These are phyloP conservation scores for Tetragnatha versicolor DNA, from an alignment of 1,140 invertebrate genomes.

Conservation along the genomic window DNA sequence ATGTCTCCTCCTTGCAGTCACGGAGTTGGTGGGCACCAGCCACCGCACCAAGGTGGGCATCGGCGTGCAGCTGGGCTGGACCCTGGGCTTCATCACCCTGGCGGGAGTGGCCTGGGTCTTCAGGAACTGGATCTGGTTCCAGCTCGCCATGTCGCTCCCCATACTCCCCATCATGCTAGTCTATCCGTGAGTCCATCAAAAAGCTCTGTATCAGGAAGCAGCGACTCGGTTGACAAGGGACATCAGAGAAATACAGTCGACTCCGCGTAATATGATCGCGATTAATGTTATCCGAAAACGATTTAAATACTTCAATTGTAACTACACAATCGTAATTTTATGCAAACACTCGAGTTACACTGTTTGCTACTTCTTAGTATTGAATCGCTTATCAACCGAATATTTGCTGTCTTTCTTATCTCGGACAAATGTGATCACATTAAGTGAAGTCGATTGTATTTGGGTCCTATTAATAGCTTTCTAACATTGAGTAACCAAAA, in stretches of 20 bases:
- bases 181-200: constrained; percentile 21
- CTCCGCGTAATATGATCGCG: neutral
- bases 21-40: constrained; percentile 83
- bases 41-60: constrained; percentile 79
- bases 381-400: too few species aligned
- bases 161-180: neutral
- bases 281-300: neutral
- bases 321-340: too few species aligned
- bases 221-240: constrained; percentile 67
- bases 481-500: too few species aligned
- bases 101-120: constrained; percentile 76
- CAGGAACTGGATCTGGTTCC: constrained; percentile 76
- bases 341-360: too few species aligned
- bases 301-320: too few species aligned
- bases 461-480: too few species aligned
- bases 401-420: too few species aligned
- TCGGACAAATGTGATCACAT: too few species aligned
- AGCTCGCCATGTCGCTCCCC: constrained; percentile 72
- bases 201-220: constrained; percentile 31
- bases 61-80: constrained; percentile 80
- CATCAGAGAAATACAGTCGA: neutral
- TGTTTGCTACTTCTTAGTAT: too few species aligned
- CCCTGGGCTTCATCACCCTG: constrained; percentile 76
- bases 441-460: too few species aligned
- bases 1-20: too few species aligned